Evolutionary conservation across 2,113 vertebrate genomes (phyloP).

Genomic region (Egretta garzetta): DNA sequence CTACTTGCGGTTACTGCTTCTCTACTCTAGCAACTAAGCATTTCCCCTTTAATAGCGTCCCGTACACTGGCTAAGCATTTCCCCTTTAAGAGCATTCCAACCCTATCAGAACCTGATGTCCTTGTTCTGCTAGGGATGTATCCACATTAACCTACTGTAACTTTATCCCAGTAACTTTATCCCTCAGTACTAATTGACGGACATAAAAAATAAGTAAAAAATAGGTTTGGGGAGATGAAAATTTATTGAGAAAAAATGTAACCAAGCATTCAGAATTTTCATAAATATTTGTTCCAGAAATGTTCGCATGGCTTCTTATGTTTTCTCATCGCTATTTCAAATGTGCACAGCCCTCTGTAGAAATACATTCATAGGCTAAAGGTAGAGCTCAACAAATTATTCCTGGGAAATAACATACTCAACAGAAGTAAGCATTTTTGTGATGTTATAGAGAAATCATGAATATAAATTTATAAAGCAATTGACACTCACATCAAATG

Average conservation of each 20-base stretch:
- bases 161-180: background rate
- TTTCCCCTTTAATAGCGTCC: too few relatives aligned
- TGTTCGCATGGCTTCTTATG: background rate
- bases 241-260: background rate
- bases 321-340: background rate
- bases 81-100: too few relatives aligned
- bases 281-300: background rate
- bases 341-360: background rate
- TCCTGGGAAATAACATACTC: background rate
- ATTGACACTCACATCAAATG: background rate
- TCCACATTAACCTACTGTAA: rapidly evolving
- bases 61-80: too few relatives aligned
- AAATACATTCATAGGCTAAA: background rate
- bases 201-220: background rate
- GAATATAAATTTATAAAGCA: background rate
- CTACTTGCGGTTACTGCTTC: too few relatives aligned
- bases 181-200: background rate
- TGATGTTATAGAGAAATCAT: background rate
- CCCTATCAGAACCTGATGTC: too few relatives aligned
- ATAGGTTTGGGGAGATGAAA: background rate
- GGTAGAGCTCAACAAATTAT: background rate
- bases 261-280: background rate
- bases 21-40: too few relatives aligned
- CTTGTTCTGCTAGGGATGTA: too few relatives aligned
- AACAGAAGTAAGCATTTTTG: background rate